Evolutionary conservation across 2,888 invertebrate genomes (phyloP).

Genomic region (Diploptera punctata): DNA sequence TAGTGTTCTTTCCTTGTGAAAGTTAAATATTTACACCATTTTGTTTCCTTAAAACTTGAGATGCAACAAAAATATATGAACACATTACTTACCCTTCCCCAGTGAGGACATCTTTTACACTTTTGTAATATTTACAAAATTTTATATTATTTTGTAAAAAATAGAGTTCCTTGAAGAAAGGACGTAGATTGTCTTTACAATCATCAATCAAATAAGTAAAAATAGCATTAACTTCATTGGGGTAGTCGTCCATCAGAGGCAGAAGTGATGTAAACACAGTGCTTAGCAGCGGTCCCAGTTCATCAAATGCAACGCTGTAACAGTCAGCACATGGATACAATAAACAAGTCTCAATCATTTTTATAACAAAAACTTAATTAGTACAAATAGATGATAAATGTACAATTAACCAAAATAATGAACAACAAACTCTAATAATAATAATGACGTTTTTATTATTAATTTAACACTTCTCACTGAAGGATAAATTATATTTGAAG

Average conservation of each 20-base stretch:
- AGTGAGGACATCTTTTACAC: conserved; percentile 33
- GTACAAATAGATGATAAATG: no score
- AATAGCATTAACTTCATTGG: conserved; percentile 75
- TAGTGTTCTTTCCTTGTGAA: no score
- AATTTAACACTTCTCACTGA: no score
- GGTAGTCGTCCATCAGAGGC: conserved; percentile 72
- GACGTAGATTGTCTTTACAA: conserved; percentile 69
- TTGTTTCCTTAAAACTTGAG: neutral
- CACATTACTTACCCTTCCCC: conserved; percentile 30
- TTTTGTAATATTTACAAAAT: conserved; percentile 57
- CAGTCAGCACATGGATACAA: no score
- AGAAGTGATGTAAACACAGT: conserved; percentile 83
- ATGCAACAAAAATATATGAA: neutral
- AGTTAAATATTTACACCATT: no score
- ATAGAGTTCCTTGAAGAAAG: conserved; percentile 81
- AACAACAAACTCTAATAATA: no score
- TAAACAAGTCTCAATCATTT: no score
- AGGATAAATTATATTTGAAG: no score
- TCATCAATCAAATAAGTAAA: conserved; percentile 78
- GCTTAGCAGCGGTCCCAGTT: conserved; percentile 80
- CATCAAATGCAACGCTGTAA: conserved; percentile 69
- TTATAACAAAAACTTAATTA: no score
- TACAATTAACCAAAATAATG: no score
- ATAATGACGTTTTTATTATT: no score
- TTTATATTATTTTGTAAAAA: conserved; percentile 75